Percentiles rank a stretch among this genome's conserved stretches.
phyloP scores from a whole-genome alignment of 2,888 invertebrate species.

The Lacanobia oleracea region DNA sequence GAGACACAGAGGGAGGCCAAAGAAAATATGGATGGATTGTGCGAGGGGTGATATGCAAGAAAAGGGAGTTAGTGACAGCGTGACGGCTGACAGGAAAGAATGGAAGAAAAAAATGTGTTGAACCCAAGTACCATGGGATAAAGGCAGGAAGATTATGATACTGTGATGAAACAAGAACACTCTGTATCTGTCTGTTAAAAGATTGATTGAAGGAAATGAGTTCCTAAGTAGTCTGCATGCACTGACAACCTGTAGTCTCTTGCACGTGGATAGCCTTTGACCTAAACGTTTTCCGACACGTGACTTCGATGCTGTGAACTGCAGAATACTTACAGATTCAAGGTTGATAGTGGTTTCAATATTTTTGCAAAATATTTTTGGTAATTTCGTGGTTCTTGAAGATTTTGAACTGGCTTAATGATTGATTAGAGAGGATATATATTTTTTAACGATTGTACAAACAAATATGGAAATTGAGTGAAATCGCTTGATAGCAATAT shows the following conservation, averaged over 20 bases:
- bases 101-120: too few relatives aligned
- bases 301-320: conserved; percentile 6
- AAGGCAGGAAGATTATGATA: too few relatives aligned
- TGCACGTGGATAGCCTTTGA: conserved; percentile 13
- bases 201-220: conserved; percentile 53
- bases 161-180: conserved; percentile 14
- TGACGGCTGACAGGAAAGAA: too few relatives aligned
- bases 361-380: background rate
- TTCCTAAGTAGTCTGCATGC: conserved; percentile 15
- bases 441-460: too few relatives aligned
- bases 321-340: background rate
- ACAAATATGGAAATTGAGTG: background rate
- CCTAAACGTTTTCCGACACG: conserved; percentile 42
- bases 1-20: too few relatives aligned
- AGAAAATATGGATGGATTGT: too few relatives aligned
- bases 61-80: too few relatives aligned
- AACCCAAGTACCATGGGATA: too few relatives aligned
- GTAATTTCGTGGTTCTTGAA: background rate
- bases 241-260: conserved; percentile 9
- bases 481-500: conserved; percentile 2
- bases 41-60: too few relatives aligned
- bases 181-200: conserved; percentile 22
- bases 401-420: background rate
- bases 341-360: background rate
- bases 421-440: background rate